Conservation (phyloP, 2,113 vertebrate species). For the Pachyramphus minor region DNA sequence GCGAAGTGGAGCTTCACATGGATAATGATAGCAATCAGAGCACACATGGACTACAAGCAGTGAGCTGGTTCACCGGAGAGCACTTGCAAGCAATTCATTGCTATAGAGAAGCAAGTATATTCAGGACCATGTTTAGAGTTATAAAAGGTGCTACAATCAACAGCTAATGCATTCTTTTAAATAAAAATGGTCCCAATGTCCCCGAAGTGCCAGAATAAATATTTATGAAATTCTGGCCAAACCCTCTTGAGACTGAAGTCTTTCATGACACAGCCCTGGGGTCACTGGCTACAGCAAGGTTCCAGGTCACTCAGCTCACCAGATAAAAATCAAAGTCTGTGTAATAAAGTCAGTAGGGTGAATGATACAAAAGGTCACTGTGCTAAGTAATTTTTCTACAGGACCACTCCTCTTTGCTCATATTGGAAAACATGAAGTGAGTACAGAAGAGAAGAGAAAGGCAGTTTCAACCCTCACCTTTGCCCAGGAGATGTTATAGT, state of each 20-base stretch:
- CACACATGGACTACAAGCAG: not conserved
- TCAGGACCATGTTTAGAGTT: not conserved
- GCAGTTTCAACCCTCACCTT: not conserved
- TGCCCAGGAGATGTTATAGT: not conserved
- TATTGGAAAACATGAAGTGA: not conserved
- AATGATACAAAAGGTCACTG: not conserved
- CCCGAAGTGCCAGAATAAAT: not conserved
- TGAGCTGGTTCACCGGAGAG: not conserved
- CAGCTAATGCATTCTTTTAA: not conserved
- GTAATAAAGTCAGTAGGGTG: not conserved
- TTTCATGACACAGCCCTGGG: not conserved
- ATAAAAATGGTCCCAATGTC: not conserved
- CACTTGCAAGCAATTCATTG: not conserved
- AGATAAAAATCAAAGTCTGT: not conserved
- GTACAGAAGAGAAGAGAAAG: not conserved
- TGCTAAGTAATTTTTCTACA: not conserved
- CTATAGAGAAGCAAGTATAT: not conserved
- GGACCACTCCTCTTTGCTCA: not conserved
- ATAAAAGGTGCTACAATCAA: not conserved
- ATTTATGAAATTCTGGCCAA: not conserved
- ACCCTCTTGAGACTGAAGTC: not conserved
- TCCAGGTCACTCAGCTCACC: not conserved
- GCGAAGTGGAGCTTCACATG: constrained; percentile 13
- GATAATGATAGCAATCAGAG: not conserved
- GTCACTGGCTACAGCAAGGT: not conserved